phyloP scores from a whole-genome alignment of 2,113 vertebrate species.

The Dipodomys stephensi region DNA sequence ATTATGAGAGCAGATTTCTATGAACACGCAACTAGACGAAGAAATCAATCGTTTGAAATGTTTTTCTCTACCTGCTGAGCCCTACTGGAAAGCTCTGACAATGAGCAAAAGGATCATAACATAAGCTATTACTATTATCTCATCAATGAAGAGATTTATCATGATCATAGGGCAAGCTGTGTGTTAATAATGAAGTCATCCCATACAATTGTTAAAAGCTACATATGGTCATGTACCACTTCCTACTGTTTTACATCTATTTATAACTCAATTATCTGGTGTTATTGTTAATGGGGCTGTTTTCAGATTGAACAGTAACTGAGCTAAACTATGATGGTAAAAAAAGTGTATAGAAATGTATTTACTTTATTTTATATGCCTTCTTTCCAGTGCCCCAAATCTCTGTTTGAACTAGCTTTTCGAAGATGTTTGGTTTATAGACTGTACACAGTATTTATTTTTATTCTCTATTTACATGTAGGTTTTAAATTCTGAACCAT shows the following conservation, averaged over 20 bases:
- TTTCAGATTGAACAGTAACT: constrained; percentile 67
- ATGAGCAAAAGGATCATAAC: constrained; percentile 47
- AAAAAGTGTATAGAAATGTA: constrained; percentile 28
- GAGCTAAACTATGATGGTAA: background rate
- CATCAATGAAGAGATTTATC: constrained; percentile 76
- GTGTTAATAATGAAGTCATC: constrained; percentile 52
- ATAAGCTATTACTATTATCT: constrained; percentile 62
- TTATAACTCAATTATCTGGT: constrained; percentile 70
- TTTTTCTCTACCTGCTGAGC: constrained; percentile 53
- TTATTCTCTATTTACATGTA: constrained; percentile 39
- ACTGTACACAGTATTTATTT: constrained; percentile 63
- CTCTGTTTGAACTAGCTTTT: constrained; percentile 13
- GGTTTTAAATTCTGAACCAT: constrained; percentile 41
- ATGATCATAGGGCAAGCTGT: constrained; percentile 47
- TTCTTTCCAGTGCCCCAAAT: background rate
- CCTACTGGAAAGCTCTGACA: constrained; percentile 42
- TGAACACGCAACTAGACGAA: constrained; percentile 40
- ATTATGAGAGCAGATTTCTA: constrained; percentile 1
- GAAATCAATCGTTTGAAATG: background rate
- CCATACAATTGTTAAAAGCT: constrained; percentile 40
- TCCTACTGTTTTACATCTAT: constrained; percentile 36
- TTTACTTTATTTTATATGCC: background rate
- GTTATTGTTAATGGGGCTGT: constrained; percentile 61
- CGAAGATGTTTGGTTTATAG: constrained; percentile 14
- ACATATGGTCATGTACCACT: background rate